These are phyloP conservation scores for Eutolmus rufibarbis DNA, from an alignment of 2,888 invertebrate species.

Conservation along the genomic window DNA sequence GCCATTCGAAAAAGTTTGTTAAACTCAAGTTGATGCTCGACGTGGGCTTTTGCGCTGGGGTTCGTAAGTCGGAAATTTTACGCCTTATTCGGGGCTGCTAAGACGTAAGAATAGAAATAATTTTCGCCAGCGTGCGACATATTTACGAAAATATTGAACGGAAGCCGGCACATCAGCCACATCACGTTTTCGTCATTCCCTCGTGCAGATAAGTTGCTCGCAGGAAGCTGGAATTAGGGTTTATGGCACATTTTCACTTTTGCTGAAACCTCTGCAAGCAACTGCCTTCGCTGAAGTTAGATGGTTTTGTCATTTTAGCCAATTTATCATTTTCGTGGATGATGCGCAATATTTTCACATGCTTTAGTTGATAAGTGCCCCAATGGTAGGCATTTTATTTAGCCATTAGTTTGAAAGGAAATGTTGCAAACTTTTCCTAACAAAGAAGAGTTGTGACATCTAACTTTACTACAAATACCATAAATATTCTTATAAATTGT, in stretches of 20 bases:
- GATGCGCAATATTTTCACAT: not conserved
- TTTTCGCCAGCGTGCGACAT: not conserved
- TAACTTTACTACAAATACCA: not conserved
- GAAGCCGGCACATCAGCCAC: not conserved
- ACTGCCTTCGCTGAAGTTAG: not conserved
- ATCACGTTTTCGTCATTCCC: slow-evolving; percentile 18
- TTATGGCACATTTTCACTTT: slow-evolving; percentile 30
- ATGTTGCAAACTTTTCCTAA: not conserved
- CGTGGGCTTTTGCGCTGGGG: not conserved
- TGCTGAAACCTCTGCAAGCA: not conserved
- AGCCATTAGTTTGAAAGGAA: not conserved
- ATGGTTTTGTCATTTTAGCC: not conserved
- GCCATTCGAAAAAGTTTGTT: slow-evolving; percentile 1
- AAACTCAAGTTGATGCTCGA: not conserved
- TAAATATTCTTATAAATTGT: not conserved
- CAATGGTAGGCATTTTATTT: not conserved
- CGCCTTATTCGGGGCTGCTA: not conserved
- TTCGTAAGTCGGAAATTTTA: not conserved
- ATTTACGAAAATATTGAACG: not conserved
- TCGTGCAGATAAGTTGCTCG: not conserved
- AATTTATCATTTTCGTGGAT: not conserved
- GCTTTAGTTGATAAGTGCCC: not conserved
- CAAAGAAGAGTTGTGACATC: not conserved
- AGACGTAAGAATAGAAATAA: not conserved
- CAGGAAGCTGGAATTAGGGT: slow-evolving; percentile 28